Evolutionary conservation across 2,113 vertebrate genomes (phyloP).

Genomic region (Pelecanus crispus): DNA sequence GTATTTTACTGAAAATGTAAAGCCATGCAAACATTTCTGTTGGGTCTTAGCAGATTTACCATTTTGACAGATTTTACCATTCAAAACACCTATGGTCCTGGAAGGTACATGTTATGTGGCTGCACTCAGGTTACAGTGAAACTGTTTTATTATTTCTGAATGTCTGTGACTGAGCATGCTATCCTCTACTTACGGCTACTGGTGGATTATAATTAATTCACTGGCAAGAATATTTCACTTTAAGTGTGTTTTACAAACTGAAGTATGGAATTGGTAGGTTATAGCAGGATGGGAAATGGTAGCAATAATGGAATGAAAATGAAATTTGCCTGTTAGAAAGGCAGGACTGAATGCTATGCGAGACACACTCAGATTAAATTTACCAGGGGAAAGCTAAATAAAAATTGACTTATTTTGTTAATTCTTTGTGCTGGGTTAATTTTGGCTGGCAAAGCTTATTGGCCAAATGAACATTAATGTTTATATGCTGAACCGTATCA

Average conservation of each 20-base stretch:
- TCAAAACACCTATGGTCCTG: neutral
- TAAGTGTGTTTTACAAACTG: neutral
- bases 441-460: neutral
- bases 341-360: neutral
- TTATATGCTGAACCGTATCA: fast-evolving
- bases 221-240: neutral
- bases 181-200: neutral
- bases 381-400: neutral
- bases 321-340: neutral
- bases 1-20: neutral
- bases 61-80: neutral
- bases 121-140: neutral
- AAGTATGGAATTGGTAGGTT: neutral
- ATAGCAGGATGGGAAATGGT: neutral
- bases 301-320: neutral
- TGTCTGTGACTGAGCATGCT: neutral
- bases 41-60: neutral
- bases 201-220: neutral
- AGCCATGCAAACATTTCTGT: neutral
- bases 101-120: neutral
- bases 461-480: neutral
- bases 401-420: neutral
- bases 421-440: neutral
- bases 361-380: neutral
- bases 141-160: neutral